Conservation (phyloP, 2,888 invertebrate genomes). For the Ferrisia virgata region DNA sequence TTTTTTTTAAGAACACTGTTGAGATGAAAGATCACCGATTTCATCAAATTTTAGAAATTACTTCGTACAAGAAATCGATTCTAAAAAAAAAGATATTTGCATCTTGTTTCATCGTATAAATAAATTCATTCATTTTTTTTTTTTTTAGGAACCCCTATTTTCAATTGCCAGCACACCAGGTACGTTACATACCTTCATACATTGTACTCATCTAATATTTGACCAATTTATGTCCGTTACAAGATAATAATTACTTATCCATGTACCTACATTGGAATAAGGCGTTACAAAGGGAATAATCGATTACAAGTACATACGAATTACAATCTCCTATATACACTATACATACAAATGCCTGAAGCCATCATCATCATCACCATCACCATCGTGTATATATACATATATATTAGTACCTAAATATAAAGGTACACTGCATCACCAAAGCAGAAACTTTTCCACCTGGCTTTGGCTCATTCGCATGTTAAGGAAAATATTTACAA, state of each 20-base stretch:
- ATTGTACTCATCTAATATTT: not conserved
- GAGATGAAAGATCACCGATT: no score
- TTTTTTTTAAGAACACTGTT: no score
- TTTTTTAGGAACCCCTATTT: not conserved
- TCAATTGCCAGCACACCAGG: not conserved
- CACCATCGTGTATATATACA: no score
- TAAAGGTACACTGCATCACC: not conserved
- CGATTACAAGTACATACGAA: not conserved
- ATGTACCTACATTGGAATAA: not conserved
- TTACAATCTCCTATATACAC: not conserved
- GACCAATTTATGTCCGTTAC: not conserved
- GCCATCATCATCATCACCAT: not conserved
- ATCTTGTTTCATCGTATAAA: no score
- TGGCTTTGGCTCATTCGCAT: not conserved
- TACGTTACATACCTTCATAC: no score
- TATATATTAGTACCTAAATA: no score
- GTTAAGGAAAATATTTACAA: not conserved
- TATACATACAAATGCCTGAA: no score
- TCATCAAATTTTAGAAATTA: no score
- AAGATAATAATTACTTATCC: not conserved
- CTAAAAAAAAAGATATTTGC: no score
- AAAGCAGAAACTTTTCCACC: not conserved
- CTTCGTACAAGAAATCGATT: no score
- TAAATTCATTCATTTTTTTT: not conserved
- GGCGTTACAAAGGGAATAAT: not conserved